Conservation (phyloP, 2,113 vertebrate species). For the Brienomyrus brachyistius region DNA sequence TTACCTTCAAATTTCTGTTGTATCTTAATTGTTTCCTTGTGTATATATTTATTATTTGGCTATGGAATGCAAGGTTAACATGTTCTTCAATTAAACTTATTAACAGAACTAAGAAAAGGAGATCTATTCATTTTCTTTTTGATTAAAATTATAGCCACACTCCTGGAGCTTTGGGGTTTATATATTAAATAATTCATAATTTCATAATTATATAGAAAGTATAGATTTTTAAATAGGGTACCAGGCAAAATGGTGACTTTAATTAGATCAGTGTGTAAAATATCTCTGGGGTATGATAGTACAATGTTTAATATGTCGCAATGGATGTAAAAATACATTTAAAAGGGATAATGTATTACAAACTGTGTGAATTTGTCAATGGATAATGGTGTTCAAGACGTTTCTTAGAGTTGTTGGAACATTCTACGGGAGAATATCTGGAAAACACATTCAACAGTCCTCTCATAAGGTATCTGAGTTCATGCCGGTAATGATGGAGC, state of each 20-base stretch:
- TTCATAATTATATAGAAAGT: slow-evolving; percentile 76
- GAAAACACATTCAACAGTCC: slow-evolving; percentile 41
- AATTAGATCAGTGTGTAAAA: slow-evolving; percentile 71
- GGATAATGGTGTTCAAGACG: slow-evolving; percentile 55
- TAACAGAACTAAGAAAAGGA: slow-evolving; percentile 58
- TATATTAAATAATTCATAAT: slow-evolving; percentile 74
- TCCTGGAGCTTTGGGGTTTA: slow-evolving; percentile 65
- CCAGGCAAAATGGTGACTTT: slow-evolving; percentile 63
- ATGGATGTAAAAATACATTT: slow-evolving; percentile 67
- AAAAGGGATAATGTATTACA: slow-evolving; percentile 70
- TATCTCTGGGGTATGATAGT: slow-evolving; percentile 71
- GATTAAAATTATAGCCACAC: slow-evolving; percentile 69
- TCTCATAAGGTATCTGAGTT: neutral
- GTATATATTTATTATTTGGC: slow-evolving; percentile 49
- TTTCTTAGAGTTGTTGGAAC: slow-evolving; percentile 51
- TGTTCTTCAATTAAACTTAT: slow-evolving; percentile 58
- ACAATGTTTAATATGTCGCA: slow-evolving; percentile 67
- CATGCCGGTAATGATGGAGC: slow-evolving; percentile 28
- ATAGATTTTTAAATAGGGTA: slow-evolving; percentile 73
- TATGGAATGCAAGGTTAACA: slow-evolving; percentile 51
- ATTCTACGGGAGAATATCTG: slow-evolving; percentile 54
- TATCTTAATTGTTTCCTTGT: slow-evolving; percentile 51
- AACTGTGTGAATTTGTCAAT: slow-evolving; percentile 56
- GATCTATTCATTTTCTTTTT: slow-evolving; percentile 67
- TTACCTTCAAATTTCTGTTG: neutral